phyloP scores from a whole-genome alignment of 2,888 invertebrate genomes.

The Tipula helvola region DNA sequence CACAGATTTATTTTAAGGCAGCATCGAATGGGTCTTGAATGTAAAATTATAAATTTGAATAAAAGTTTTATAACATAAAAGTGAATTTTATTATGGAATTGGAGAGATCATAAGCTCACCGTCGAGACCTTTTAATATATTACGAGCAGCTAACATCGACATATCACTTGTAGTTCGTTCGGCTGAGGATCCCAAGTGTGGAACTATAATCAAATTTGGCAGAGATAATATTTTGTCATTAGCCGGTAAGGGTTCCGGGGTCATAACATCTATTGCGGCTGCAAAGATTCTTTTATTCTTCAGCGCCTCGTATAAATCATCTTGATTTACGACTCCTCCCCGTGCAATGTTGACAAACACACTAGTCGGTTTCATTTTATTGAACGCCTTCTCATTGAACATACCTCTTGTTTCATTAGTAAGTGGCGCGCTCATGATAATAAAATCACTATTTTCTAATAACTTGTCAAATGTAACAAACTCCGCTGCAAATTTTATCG shows the following conservation, averaged over 20 bases:
- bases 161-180: constrained; percentile 61
- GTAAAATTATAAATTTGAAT: not conserved
- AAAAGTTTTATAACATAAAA: not conserved
- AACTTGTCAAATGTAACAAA: constrained; percentile 47
- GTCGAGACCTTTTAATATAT: constrained; percentile 61
- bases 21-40: not conserved
- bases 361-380: constrained; percentile 52
- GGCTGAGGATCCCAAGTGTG: constrained; percentile 83
- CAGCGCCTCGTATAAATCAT: constrained; percentile 66
- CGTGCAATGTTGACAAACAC: constrained; percentile 55
- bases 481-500: constrained; percentile 40
- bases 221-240: constrained; percentile 66
- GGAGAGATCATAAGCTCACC: constrained; percentile 56
- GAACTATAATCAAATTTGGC: constrained; percentile 69
- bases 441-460: constrained; percentile 49
- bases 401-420: constrained; percentile 46
- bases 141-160: constrained; percentile 66
- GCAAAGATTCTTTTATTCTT: constrained; percentile 62
- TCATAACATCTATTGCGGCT: constrained; percentile 85
- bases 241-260: constrained; percentile 77
- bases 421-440: constrained; percentile 48
- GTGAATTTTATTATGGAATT: constrained; percentile 27
- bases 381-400: constrained; percentile 47
- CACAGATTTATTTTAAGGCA: not conserved
- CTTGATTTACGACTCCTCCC: constrained; percentile 65